A percentile compares a stretch with the other conserved stretches of the same genome.
These are phyloP conservation scores for Pantala flavescens DNA, from an alignment of 1,140 invertebrate genomes.

Conservation along the genomic window DNA sequence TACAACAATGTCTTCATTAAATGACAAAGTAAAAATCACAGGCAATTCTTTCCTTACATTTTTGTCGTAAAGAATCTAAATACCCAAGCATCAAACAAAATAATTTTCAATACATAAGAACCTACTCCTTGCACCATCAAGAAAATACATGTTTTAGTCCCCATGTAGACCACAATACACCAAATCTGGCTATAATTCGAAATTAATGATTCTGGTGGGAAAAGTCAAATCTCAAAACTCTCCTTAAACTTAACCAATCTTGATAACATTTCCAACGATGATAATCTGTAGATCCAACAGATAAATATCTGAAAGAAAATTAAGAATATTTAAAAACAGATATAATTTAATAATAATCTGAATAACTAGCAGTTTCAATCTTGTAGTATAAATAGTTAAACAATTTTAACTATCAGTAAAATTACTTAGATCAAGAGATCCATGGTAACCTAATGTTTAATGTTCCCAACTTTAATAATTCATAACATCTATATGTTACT, in stretches of 20 bases:
- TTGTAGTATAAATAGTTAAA: too few relatives aligned
- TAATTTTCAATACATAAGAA: background rate
- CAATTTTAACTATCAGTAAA: too few relatives aligned
- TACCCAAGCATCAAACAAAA: background rate
- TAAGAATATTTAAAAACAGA: background rate
- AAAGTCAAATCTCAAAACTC: background rate
- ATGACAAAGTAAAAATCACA: background rate
- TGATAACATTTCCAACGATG: conserved; percentile 1
- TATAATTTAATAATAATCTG: too few relatives aligned
- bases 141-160: background rate
- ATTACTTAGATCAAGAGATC: too few relatives aligned
- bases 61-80: background rate
- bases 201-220: conserved; percentile 1
- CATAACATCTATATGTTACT: too few relatives aligned
- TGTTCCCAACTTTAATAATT: too few relatives aligned
- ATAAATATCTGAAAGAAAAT: background rate
- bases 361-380: too few relatives aligned
- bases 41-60: background rate
- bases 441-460: too few relatives aligned
- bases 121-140: background rate
- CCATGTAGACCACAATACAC: background rate
- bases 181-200: background rate
- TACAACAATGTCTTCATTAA: background rate
- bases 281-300: background rate
- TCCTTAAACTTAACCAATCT: background rate